phyloP scores from a whole-genome alignment of 2,113 vertebrate genomes.

The Halcyon malimbica region DNA sequence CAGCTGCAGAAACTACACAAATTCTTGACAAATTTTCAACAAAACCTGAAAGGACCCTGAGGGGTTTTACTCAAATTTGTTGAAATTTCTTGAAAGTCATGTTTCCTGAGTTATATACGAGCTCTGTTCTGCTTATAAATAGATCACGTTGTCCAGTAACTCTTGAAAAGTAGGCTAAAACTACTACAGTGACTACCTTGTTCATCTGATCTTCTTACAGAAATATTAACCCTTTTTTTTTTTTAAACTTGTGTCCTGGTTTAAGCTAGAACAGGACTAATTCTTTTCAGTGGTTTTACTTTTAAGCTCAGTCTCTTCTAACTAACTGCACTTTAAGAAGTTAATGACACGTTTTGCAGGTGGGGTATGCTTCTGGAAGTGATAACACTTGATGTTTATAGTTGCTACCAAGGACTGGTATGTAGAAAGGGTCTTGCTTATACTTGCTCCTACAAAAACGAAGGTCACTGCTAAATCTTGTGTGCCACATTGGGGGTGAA shows the following conservation, averaged over 20 bases:
- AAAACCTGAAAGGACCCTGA: not conserved
- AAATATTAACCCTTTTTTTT: not conserved
- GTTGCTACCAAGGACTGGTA: not conserved
- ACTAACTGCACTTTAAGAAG: not conserved
- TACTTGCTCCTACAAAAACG: not conserved
- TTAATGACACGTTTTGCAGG: not conserved
- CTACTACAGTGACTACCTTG: not conserved
- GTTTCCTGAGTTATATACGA: not conserved
- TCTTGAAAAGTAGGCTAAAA: not conserved
- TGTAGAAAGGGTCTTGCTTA: not conserved
- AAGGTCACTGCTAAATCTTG: not conserved
- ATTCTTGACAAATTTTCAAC: slow-evolving; percentile 15
- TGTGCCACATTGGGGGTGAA: not conserved
- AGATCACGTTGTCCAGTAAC: not conserved
- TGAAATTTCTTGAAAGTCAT: slow-evolving; percentile 27
- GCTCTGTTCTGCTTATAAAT: not conserved
- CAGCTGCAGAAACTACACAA: slow-evolving; percentile 6
- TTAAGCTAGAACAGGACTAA: not conserved
- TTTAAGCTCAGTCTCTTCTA: not conserved
- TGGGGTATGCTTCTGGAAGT: not conserved
- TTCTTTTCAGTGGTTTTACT: not conserved
- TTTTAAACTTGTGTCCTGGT: not conserved
- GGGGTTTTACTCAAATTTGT: not conserved
- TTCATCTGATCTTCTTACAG: not conserved
- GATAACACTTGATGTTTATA: not conserved